Evolutionary conservation across 1,140 invertebrate species (phyloP).

Genomic region (Limonius californicus): DNA sequence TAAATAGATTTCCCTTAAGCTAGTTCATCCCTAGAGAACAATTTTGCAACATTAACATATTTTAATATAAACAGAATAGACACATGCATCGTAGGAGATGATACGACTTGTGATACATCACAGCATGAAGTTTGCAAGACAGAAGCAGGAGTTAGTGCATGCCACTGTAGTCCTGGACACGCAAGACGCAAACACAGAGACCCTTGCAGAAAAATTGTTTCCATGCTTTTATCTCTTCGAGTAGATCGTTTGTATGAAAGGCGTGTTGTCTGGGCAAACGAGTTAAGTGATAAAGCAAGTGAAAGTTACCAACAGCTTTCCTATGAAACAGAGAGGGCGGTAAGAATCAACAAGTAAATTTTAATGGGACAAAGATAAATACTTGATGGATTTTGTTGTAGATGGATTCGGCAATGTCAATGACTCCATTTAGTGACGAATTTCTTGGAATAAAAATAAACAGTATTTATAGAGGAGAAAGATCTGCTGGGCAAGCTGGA

Average conservation of each 20-base stretch:
- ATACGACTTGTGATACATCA: constrained; percentile 83
- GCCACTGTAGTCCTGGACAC: constrained; percentile 81
- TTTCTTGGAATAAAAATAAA: constrained; percentile 79
- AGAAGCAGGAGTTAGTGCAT: constrained; percentile 86
- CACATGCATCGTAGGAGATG: constrained; percentile 90
- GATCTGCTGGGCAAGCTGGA: constrained; percentile 60
- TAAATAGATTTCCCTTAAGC: too few relatives aligned
- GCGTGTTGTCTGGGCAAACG: constrained; percentile 69
- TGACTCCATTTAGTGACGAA: constrained; percentile 83
- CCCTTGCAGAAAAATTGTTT: constrained; percentile 76
- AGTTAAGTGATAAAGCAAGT: constrained; percentile 69
- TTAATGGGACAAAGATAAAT: neutral
- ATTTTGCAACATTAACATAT: constrained; percentile 14
- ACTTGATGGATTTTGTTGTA: too few relatives aligned
- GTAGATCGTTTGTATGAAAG: constrained; percentile 80
- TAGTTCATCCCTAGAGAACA: too few relatives aligned
- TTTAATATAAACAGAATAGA: constrained; percentile 81
- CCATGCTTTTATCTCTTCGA: constrained; percentile 73
- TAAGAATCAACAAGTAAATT: too few relatives aligned
- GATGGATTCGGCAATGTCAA: constrained; percentile 84
- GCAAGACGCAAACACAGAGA: constrained; percentile 72
- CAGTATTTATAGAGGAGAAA: constrained; percentile 70
- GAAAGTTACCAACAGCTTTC: constrained; percentile 77
- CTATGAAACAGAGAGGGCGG: constrained; percentile 78
- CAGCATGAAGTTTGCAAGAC: constrained; percentile 86